Base-by-base conservation (phyloP, 2,888 invertebrate species). In the Xestobium rufovillosum region DNA sequence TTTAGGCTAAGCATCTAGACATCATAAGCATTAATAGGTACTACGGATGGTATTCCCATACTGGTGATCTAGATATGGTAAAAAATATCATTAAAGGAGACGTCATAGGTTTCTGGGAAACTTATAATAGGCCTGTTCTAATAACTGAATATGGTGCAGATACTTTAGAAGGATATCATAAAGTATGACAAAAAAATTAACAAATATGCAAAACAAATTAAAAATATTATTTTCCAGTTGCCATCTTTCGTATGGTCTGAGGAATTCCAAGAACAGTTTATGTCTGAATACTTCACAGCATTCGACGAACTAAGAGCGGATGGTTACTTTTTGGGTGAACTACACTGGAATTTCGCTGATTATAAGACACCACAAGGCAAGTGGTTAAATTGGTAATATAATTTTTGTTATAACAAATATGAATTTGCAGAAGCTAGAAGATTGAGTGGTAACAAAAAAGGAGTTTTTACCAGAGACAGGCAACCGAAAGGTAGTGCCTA, bases 111-210 rank as follows among this genome's bases (percentile, higher is more conserved):
- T 95, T 94, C 91, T 73, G 80, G 55, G 68, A 72, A 14, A 78
- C 76, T 45, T 80, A 83, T 63, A 77, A 83, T 50, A 91, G 91
- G 59, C 94, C 96, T 0, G 77, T 98, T 17, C 73, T 97, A 34
- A 83, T 97, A 74, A 79, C 87, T 0, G 98, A 98, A 61, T 98
- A 97, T 62, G 98, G 97, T 1, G 94, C 92, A 0, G 98, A 95
- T 53, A 89, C 95, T 0, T 71, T 95, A 45, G 76, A 86, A 31
- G 97, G 97, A 28, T 67, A 95, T 45, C 96, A 96, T 66, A 73
- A 81, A 66, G 94, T 92, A 66, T 69, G 68, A n/a, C n/a, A n/a
- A n/a, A n/a, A n/a, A n/a, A n/a, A n/a, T n/a, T n/a, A n/a, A n/a
- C n/a, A n/a, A n/a, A n/a, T n/a, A n/a, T n/a, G n/a, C n/a, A n/a